Base-by-base conservation (phyloP, 2,888 invertebrate species). In the Andrena hattorfiana region DNA sequence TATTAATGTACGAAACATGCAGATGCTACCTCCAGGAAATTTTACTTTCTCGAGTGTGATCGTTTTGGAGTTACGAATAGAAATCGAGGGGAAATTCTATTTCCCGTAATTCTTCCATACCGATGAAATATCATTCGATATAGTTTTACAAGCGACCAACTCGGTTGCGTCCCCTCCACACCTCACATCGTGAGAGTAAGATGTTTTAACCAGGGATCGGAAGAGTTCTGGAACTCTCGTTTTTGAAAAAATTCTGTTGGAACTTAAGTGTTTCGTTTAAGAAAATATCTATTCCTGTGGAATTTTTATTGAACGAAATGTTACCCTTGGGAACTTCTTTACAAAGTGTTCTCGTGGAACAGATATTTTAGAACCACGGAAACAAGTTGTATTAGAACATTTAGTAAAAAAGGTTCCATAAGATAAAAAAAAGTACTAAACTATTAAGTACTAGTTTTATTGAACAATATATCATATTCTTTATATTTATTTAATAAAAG, bases 21-120 rank as follows among this genome's bases (percentile, higher is more conserved):
- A 82, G 76, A 68, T 69, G 77, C 83, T 77, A 67, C 82, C 76
- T 70, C 76, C 42, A 51, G 32, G 63, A 32, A 66, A 82, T 66
- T 32, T 77, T 48, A 1, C 72, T 64, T 70, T 70, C 59, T 64
- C 26, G 32, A 70, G 23, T 62, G 51, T 26, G 30, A 30, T 68
- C 49, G 30, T 64, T 81, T 64, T 49, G 6, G 23, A 66, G 26
- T 60, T 60, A 70, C 20, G 20, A 51, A 54, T 26, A 69, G 23
- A 35, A 67, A 42, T 26, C 16, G 56, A 28, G 32, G 49, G 23
- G 63, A 49, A 75, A 20, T 23, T n/a, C 2, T 5, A 2, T 78
- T 67, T 48, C 35, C 48, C 49, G 13, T 54, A 66, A 80, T 73
- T 80, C 79, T 73, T 69, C 69, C 68, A 72, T 70, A 64, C 32